Evolutionary conservation across 2,888 invertebrate species (phyloP).

Genomic region (Ischnura elegans): DNA sequence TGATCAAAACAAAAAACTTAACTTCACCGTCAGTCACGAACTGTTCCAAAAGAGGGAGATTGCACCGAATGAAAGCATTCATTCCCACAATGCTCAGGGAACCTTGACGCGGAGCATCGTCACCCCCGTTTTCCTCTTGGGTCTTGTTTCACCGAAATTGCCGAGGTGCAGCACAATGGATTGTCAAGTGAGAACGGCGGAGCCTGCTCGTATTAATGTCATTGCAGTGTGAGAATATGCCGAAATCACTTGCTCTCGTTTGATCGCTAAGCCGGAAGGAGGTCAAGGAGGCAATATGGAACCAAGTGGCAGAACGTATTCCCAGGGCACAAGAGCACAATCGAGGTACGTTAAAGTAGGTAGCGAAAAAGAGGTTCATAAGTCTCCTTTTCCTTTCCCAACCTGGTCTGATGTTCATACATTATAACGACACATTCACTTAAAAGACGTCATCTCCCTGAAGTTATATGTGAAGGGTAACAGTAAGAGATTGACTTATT

Average conservation of each 20-base stretch:
- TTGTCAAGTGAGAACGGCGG: background rate
- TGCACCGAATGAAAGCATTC: background rate
- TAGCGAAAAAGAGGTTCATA: background rate
- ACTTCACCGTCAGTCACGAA: background rate
- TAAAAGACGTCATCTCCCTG: background rate
- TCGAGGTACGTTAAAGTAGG: background rate
- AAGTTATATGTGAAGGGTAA: background rate
- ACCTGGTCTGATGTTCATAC: too few species aligned
- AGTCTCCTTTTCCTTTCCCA: background rate
- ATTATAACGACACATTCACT: background rate
- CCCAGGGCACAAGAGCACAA: background rate
- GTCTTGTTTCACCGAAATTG: background rate
- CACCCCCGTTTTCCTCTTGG: background rate
- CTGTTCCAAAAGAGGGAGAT: background rate
- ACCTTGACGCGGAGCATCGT: background rate
- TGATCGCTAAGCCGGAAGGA: constrained; percentile 15
- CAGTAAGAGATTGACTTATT: background rate
- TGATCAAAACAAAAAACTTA: background rate
- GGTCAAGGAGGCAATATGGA: constrained; percentile 33
- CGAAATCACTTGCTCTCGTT: constrained; percentile 21
- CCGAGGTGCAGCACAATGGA: background rate
- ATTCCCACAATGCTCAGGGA: background rate
- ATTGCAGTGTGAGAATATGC: background rate
- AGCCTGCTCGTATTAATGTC: background rate
- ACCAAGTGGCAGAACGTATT: background rate